Conservation (phyloP, 2,113 vertebrate genomes). For the Pomatorhinus ruficollis region DNA sequence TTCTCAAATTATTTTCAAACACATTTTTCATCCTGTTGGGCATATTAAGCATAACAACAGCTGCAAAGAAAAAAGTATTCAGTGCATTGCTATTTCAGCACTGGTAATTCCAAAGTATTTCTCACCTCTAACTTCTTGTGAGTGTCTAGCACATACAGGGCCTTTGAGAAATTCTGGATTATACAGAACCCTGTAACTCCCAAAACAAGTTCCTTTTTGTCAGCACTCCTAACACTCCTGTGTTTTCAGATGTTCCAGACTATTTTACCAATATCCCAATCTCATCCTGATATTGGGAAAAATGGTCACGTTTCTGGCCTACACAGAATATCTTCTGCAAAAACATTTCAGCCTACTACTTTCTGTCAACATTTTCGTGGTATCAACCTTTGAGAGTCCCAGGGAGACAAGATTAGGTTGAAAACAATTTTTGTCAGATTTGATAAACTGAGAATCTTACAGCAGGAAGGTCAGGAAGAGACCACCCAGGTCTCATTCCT, state of each 20-base stretch:
- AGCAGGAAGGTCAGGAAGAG: not conserved
- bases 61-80: not conserved
- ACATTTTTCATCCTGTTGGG: constrained; percentile 32
- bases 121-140: not conserved
- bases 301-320: not conserved
- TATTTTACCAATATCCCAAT: not conserved
- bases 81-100: not conserved
- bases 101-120: not conserved
- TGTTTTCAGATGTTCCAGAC: not conserved
- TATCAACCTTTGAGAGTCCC: not conserved
- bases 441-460: not conserved
- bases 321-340: not conserved
- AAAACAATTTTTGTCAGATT: too few relatives aligned
- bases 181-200: not conserved
- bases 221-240: not conserved
- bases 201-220: not conserved
- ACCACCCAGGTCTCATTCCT: not conserved
- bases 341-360: not conserved
- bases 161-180: not conserved
- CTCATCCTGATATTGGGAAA: not conserved
- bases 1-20: constrained; percentile 32
- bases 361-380: not conserved
- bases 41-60: not conserved
- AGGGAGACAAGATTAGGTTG: not conserved
- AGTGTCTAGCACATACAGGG: not conserved